Evolutionary conservation across 2,113 vertebrate genomes (phyloP).

Genomic region (Otolemur garnettii): DNA sequence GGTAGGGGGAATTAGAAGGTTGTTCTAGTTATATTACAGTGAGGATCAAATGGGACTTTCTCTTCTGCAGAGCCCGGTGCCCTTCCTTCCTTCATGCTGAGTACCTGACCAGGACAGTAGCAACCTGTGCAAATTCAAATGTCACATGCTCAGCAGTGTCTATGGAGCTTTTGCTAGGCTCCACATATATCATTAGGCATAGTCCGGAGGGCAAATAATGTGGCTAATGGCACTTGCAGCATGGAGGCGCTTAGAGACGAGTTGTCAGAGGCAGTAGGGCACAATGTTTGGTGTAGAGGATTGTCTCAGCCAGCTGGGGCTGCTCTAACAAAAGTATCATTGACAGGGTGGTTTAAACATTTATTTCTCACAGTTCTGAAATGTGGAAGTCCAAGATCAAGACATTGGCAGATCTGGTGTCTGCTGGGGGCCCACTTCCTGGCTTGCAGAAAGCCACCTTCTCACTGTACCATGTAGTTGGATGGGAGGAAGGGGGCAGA

Average conservation of each 20-base stretch:
- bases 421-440: not conserved
- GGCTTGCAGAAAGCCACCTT: not conserved
- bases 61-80: not conserved
- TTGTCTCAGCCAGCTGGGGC: not conserved
- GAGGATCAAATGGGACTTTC: not conserved
- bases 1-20: too few relatives aligned
- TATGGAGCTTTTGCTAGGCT: not conserved
- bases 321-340: not conserved
- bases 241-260: fast-evolving
- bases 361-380: not conserved
- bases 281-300: not conserved
- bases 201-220: not conserved
- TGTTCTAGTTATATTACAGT: not conserved
- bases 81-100: not conserved
- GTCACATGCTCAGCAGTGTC: not conserved
- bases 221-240: fast-evolving
- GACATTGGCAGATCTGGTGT: too few relatives aligned
- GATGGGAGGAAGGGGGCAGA: not conserved
- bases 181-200: fast-evolving
- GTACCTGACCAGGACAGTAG: fast-evolving
- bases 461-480: not conserved
- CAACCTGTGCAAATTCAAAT: not conserved
- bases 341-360: fast-evolving
- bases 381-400: not conserved
- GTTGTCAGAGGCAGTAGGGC: not conserved